Evolutionary conservation across 1,140 invertebrate genomes (phyloP), one percentile per base, ranked within the genome.

Genomic region (Chlorops oryzae): DNA sequence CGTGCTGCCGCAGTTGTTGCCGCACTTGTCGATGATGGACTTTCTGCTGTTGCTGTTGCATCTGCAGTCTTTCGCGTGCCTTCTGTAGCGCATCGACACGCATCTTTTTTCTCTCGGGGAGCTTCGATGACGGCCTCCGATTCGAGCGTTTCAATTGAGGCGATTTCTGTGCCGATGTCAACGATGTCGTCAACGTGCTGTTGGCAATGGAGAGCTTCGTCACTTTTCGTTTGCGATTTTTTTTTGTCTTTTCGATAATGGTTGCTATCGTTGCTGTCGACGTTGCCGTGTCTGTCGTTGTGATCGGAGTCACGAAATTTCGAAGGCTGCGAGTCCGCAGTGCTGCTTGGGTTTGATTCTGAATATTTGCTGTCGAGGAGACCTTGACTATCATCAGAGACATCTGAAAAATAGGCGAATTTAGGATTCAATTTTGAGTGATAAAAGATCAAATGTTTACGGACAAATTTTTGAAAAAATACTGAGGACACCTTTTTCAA

Each of bases 311-410:
- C 18, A 18, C 10, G 32, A 3, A 35, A 20, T 15, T 28, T 6
- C 23, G 15, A 27, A 22, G 18, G 13, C 9, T 34, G 23, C 6
- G 43, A 21, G 21, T 5, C 7, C 5, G 43, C 35, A 13, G 23
- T 58, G 59, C 10, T 47, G 42, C 47, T 52, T 56, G 7, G 54
- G 63, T 50, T 57, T 59, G 57, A 37, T 59, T 61, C 22, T 67
- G 63, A 39, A 61, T 47, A 28, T 59, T 57, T 47, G 65, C 46
- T 58, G 65, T 62, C 15, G 65, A 65, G 41, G 63, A 59, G 56
- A 69, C 61, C 63, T 69, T 68, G 55, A 69, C 58, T 57, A 69
- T 59, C 61, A 69, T 62, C 54, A 69, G 53, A 54, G 65, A 69
- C 65, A 69, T 69, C 65, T 69, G 56, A 4, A 44, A 46, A 43